Evolutionary conservation across 2,888 invertebrate species (phyloP).

Genomic region (Ceriagrion tenellum): DNA sequence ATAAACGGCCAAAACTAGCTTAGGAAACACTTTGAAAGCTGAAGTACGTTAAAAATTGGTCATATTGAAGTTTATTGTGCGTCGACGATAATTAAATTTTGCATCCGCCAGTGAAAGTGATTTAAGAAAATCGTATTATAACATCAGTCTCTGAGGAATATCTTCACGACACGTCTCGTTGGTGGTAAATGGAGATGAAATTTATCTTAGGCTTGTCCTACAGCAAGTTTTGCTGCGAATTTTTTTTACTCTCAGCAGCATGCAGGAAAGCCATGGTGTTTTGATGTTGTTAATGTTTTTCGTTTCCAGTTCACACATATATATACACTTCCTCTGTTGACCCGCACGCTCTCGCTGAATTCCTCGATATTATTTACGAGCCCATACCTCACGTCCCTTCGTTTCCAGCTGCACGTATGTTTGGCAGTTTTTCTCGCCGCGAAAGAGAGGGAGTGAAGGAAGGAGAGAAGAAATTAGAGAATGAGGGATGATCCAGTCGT

Average conservation of each 20-base stretch:
- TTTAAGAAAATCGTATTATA: not conserved
- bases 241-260: not conserved
- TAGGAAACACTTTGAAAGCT: too few species aligned
- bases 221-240: not conserved
- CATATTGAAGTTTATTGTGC: too few species aligned
- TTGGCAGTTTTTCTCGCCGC: not conserved
- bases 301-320: not conserved
- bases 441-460: not conserved
- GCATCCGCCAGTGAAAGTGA: not conserved
- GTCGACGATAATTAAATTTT: too few species aligned
- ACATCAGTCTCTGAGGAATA: not conserved
- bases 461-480: not conserved
- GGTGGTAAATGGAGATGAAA: not conserved
- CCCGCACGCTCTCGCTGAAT: not conserved
- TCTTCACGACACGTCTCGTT: not conserved
- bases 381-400: not conserved
- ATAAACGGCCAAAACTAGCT: too few species aligned
- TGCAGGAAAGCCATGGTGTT: not conserved
- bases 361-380: not conserved
- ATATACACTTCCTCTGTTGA: not conserved
- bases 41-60: too few species aligned
- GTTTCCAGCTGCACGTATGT: not conserved
- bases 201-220: not conserved
- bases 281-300: not conserved
- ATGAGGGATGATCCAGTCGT: constrained; percentile 12